Evolutionary conservation across 2,888 invertebrate genomes (phyloP).

Genomic region (Drosophila formosana): DNA sequence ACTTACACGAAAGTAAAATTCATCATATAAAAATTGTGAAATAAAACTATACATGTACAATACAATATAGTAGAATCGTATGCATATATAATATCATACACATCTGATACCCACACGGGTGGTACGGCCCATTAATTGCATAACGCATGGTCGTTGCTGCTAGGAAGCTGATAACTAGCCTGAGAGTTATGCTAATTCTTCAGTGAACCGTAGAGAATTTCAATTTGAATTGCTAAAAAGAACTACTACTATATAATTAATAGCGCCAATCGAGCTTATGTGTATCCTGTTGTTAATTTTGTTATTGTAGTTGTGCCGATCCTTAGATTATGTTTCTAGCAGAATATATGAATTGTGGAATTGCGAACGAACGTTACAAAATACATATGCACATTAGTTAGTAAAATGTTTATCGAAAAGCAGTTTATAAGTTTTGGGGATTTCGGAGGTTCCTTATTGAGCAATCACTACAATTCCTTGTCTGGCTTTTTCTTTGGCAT

Average conservation of each 20-base stretch:
- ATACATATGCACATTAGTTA: conserved; percentile 30
- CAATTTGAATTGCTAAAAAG: conserved; percentile 37
- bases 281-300: neutral
- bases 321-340: conserved; percentile 33
- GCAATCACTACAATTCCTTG: conserved; percentile 74
- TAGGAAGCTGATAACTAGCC: conserved; percentile 55
- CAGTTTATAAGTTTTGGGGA: conserved; percentile 39
- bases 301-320: conserved; percentile 12
- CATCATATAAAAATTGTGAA: conserved; percentile 63
- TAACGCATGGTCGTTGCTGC: conserved; percentile 26
- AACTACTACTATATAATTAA: conserved; percentile 12
- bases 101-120: conserved; percentile 23
- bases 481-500: conserved; percentile 68
- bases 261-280: conserved; percentile 19
- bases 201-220: neutral
- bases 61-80: conserved; percentile 19
- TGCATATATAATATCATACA: conserved; percentile 38
- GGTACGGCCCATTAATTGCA: neutral
- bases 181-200: conserved; percentile 34
- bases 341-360: conserved; percentile 36
- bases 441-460: conserved; percentile 15
- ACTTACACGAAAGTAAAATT: conserved; percentile 69
- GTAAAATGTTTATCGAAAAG: conserved; percentile 52
- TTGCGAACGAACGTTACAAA: conserved; percentile 25
- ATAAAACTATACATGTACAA: conserved; percentile 42